A percentile compares a stretch with the other conserved stretches of the same genome.
These are phyloP conservation scores for Myrmecobius fasciatus DNA, from an alignment of 2,113 vertebrate species.

Conservation along the genomic window DNA sequence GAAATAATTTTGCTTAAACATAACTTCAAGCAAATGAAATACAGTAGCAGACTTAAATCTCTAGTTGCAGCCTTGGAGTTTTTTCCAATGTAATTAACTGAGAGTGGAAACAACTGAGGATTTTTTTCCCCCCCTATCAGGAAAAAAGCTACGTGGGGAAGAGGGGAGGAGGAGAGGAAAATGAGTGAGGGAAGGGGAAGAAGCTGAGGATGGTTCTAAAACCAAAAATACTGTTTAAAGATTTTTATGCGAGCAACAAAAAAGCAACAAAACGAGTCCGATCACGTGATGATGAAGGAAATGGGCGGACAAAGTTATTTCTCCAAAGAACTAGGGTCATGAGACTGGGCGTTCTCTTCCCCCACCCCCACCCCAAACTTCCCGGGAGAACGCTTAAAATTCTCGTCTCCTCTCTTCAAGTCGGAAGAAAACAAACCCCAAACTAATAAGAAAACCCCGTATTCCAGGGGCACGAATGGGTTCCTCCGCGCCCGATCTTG, in stretches of 20 bases:
- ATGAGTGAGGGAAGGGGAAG: neutral
- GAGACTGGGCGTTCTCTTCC: slow-evolving; percentile 61
- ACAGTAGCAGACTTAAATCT: neutral
- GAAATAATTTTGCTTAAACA: neutral
- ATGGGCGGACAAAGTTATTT: slow-evolving; percentile 57
- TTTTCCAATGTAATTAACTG: neutral
- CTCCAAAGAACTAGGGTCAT: slow-evolving; percentile 75
- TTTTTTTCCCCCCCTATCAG: slow-evolving; percentile 34
- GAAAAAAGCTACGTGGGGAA: neutral
- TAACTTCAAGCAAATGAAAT: slow-evolving; percentile 40
- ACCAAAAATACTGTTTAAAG: neutral
- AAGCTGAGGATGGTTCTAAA: neutral
- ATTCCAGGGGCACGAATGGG: too few species aligned
- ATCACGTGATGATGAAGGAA: slow-evolving; percentile 52
- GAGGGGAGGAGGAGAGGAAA: accelerated
- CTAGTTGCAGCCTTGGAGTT: neutral
- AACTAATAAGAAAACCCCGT: slow-evolving; percentile 38
- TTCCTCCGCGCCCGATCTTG: too few species aligned
- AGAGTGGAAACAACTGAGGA: slow-evolving; percentile 13
- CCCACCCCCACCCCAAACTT: neutral
- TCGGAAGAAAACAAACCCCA: neutral
- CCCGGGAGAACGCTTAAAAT: neutral
- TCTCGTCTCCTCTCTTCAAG: slow-evolving; percentile 60
- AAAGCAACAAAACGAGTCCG: neutral
- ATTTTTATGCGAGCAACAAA: neutral